Conservation (phyloP, 2,888 invertebrate genomes). For the Rambutsinella grinnellia region DNA sequence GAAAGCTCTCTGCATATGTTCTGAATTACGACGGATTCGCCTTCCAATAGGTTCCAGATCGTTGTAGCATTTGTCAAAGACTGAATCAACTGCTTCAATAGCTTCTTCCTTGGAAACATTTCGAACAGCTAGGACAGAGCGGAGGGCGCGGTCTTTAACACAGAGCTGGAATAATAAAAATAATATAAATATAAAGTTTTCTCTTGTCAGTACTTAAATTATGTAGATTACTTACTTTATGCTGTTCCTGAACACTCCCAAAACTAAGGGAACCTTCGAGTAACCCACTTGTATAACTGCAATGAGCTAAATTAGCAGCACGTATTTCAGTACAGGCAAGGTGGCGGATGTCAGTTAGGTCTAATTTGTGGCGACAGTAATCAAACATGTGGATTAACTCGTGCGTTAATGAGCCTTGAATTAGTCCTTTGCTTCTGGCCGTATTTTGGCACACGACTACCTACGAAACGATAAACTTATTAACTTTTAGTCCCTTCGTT, state of each 20-base stretch:
- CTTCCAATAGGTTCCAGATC: slow-evolving; percentile 85
- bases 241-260: slow-evolving; percentile 80
- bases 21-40: slow-evolving; percentile 74
- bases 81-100: slow-evolving; percentile 82
- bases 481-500: not conserved
- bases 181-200: too few relatives aligned
- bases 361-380: slow-evolving; percentile 87
- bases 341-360: slow-evolving; percentile 91
- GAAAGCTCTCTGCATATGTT: slow-evolving; percentile 82
- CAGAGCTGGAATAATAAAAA: too few relatives aligned
- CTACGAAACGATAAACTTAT: slow-evolving; percentile 70
- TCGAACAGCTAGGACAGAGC: slow-evolving; percentile 86
- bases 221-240: slow-evolving; percentile 75
- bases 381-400: slow-evolving; percentile 98
- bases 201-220: not conserved
- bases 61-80: slow-evolving; percentile 90
- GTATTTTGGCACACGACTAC: slow-evolving; percentile 93
- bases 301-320: slow-evolving; percentile 94
- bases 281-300: slow-evolving; percentile 87
- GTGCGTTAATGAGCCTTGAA: slow-evolving; percentile 87
- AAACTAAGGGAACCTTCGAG: slow-evolving; percentile 82
- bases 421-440: slow-evolving; percentile 76
- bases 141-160: slow-evolving; percentile 88
- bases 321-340: slow-evolving; percentile 95
- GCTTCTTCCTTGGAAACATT: slow-evolving; percentile 81